phyloP scores from a whole-genome alignment of 2,797 vertebrate genomes.

The Chaetodon trifasciatus region DNA sequence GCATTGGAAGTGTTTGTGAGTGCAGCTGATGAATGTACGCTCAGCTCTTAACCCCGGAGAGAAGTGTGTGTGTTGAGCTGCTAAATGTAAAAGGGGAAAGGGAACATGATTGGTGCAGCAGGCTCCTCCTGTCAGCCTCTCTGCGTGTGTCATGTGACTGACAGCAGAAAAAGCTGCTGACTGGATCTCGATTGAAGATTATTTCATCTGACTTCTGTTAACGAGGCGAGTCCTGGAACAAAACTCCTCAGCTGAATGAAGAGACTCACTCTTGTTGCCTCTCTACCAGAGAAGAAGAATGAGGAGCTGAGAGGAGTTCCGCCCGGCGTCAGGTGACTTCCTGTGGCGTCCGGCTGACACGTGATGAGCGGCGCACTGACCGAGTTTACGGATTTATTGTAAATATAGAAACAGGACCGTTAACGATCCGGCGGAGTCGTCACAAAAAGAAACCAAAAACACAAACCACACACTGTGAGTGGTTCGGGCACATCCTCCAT shows the following conservation, averaged over 20 bases:
- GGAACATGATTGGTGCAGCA: background rate
- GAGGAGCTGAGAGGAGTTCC: background rate
- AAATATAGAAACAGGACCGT: slow-evolving; percentile 56
- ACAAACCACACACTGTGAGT: slow-evolving; percentile 71
- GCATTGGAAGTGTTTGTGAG: background rate
- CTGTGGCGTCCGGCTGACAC: slow-evolving; percentile 7
- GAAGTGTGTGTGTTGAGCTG: background rate
- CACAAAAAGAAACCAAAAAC: slow-evolving; percentile 58
- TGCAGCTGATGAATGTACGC: background rate
- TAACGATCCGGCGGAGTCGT: slow-evolving; percentile 23
- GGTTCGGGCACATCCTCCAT: slow-evolving; percentile 54
- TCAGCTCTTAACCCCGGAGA: background rate
- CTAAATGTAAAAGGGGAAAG: background rate
- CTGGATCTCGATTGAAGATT: background rate
- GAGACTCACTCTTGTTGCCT: slow-evolving; percentile 48
- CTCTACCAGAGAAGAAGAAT: slow-evolving; percentile 37
- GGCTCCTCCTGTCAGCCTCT: too few species aligned
- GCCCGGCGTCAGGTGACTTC: slow-evolving; percentile 10
- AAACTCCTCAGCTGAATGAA: slow-evolving; percentile 60
- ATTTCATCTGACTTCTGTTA: background rate
- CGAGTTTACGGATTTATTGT: slow-evolving; percentile 52
- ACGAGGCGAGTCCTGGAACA: slow-evolving; percentile 30
- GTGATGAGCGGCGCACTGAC: slow-evolving; percentile 11
- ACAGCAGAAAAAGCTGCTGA: too few species aligned
- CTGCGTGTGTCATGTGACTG: too few species aligned